Conservation (phyloP, 1,140 invertebrate genomes). For the Thereuonema tuberculata region DNA sequence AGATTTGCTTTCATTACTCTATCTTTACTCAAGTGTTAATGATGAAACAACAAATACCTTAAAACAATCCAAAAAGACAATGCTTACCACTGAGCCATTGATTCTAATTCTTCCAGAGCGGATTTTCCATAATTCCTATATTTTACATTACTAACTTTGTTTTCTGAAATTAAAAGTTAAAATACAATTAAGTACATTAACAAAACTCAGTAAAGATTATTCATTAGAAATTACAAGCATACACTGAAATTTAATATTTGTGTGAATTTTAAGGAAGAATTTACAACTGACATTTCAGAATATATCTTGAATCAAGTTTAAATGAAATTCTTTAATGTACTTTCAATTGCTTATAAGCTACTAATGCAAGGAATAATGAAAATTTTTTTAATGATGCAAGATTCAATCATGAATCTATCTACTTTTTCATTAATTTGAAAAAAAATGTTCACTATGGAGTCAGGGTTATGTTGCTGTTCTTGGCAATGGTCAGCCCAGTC, state of each 20-base stretch:
- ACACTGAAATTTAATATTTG: neutral
- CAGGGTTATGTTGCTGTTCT: no score
- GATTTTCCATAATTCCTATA: constrained; percentile 2
- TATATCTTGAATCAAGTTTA: neutral
- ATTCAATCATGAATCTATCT: no score
- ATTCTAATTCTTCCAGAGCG: neutral
- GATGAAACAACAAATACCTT: no score
- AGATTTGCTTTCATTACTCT: no score
- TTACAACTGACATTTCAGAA: neutral
- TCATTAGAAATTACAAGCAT: neutral
- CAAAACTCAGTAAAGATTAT: neutral
- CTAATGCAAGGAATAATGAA: no score
- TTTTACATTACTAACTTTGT: neutral
- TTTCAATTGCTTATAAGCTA: neutral
- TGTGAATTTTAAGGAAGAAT: neutral
- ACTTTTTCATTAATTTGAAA: no score
- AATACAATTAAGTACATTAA: neutral
- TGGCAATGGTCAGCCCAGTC: no score
- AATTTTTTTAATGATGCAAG: no score
- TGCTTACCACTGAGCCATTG: neutral
- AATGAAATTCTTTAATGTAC: neutral
- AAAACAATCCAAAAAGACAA: neutral
- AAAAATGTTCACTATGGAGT: no score
- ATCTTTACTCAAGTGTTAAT: no score
- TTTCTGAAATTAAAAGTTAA: neutral